Percentiles rank a stretch among this genome's conserved stretches.
These are phyloP conservation scores for Cerastoderma edule DNA, from an alignment of 2,888 invertebrate species.

Conservation along the genomic window DNA sequence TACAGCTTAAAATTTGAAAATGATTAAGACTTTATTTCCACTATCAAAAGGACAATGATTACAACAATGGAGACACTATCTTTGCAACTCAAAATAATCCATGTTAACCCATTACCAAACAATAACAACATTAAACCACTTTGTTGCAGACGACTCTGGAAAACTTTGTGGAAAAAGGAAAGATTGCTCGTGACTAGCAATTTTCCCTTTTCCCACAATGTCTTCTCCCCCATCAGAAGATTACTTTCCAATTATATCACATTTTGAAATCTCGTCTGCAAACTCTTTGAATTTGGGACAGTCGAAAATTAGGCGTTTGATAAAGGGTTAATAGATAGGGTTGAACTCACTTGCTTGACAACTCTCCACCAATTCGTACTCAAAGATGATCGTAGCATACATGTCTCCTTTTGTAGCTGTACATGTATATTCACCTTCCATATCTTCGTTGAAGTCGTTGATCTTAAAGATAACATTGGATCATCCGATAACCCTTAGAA, in stretches of 20 bases:
- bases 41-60: not conserved
- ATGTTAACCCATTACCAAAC: too few relatives aligned
- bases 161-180: not conserved
- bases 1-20: not conserved
- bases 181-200: not conserved
- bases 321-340: not conserved
- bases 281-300: not conserved
- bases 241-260: too few relatives aligned
- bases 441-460: conserved; percentile 12
- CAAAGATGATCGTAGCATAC: conserved; percentile 18
- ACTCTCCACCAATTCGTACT: conserved; percentile 18
- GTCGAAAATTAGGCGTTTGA: not conserved
- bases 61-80: not conserved
- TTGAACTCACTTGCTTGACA: conserved; percentile 19
- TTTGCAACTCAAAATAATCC: too few relatives aligned
- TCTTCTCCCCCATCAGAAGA: too few relatives aligned
- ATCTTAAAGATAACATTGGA: too few relatives aligned
- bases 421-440: conserved; percentile 30
- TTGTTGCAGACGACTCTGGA: too few relatives aligned
- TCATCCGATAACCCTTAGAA: too few relatives aligned
- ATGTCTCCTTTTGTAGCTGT: conserved; percentile 13
- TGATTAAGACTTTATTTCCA: not conserved
- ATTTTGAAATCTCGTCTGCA: too few relatives aligned
- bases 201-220: not conserved
- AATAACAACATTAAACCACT: too few relatives aligned